Conservation (phyloP, 2,797 vertebrate species). For the Crypturellus tataupa region DNA sequence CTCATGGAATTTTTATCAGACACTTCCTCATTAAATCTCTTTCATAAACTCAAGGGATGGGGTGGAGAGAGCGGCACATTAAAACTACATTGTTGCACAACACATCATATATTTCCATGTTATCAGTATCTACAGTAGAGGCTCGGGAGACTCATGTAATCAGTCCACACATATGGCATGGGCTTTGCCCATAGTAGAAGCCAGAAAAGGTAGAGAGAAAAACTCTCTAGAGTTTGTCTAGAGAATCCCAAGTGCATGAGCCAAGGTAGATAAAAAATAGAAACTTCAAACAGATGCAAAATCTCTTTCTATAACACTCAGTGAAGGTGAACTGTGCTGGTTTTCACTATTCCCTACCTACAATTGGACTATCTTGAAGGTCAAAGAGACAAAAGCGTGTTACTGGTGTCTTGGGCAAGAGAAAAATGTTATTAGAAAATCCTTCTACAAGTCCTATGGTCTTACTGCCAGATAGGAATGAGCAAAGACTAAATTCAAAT, state of each 20-base stretch:
- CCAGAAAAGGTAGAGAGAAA: not conserved
- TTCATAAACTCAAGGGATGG: not conserved
- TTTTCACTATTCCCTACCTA: not conserved
- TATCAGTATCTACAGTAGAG: not conserved
- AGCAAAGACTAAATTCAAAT: not conserved
- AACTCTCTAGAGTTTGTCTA: not conserved
- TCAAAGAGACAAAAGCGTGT: not conserved
- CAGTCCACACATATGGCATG: not conserved
- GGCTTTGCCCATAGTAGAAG: not conserved
- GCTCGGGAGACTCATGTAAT: not conserved
- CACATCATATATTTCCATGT: not conserved
- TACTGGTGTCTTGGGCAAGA: not conserved
- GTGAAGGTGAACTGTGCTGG: accelerated
- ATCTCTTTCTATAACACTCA: not conserved
- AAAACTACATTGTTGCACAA: not conserved
- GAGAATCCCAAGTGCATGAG: not conserved
- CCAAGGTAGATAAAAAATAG: not conserved
- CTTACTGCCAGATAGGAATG: not conserved
- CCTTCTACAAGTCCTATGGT: not conserved
- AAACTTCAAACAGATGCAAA: not conserved
- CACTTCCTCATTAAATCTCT: not conserved
- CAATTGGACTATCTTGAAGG: not conserved
- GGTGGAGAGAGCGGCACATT: not conserved
- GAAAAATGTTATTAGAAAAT: not conserved
- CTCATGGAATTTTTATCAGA: not conserved